Evolutionary conservation across 2,113 vertebrate species (phyloP), one percentile per base, ranked within the genome.

Genomic region (Sinocyclocheilus grahami): DNA sequence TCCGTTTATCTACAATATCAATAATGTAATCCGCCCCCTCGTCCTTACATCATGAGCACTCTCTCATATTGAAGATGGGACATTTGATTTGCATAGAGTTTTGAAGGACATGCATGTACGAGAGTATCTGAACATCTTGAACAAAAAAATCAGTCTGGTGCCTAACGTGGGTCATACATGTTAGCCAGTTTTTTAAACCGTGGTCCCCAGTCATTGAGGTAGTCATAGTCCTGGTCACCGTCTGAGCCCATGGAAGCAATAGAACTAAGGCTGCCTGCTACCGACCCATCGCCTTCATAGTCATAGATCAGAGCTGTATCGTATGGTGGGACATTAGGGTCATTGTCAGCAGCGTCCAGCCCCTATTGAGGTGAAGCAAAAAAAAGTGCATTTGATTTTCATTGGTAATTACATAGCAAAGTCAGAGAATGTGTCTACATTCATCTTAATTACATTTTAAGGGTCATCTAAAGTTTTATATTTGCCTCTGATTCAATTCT

Each of bases 251-350:
- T 92, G 39, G 98, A 98, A 30, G 97, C 92, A 69, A 98, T 95
- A 91, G 98, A 98, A 94, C 98, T 99, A 85, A 99, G 96, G 1
- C 97, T 97, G 76, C 98, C 97, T 0, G 96, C 95, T 63, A 96
- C 89, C 0, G 98, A 99, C 46, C 97, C 97, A 0, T 96, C 96
- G 5, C 98, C 98, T 90, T 99, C 98, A 0, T 96, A 99, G 95
- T 99, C 98, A 0, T 98, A 99, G 94, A 99, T 98, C 90, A 99
- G 96, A 0, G 97, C 97, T 0, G 97, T 99, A 95, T 99, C 98
- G 0, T 98, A 99, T 1, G 98, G 98, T 0, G 97, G 98, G 20
- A 97, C 95, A 0, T 97, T 97, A 53, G 97, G 97, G 91, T 99
- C 98, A 0, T 93, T 89, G 90, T 99, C 96, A 0, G 97, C 98